Evolutionary conservation across 2,113 vertebrate genomes (phyloP), one percentile per base, ranked within the genome.

Genomic region (Onychorhynchus coronatus): DNA sequence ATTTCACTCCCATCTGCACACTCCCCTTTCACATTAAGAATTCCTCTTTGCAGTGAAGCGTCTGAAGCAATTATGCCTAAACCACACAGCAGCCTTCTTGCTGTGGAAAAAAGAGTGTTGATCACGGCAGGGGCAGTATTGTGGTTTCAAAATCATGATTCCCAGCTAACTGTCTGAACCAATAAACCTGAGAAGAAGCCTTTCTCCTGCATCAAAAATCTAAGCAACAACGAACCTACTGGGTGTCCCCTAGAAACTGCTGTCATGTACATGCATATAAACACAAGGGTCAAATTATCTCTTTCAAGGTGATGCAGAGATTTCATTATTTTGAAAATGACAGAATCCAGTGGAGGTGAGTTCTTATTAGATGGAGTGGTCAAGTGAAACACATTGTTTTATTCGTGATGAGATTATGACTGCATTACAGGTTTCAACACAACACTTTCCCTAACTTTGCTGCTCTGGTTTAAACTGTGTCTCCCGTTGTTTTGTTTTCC

Each of bases 331-430:
- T 68, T 41, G 58, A 79, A 94, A 95, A 92, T 52, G 28, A 87
- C 12, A 87, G 87, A 95, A 89, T 75, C 62, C 52, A 82, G 42
- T 71, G 58, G 56, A 95, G 66, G 44, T 24, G 77, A 95, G 47
- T 85, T 62, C 78, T 91, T 84, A 92, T 94, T 92, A 95, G 91
- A 85, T 41, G 76, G 63, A 94, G 66, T 92, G 89, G 91, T 91
- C 84, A 93, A 90, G 86, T 93, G 89, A 95, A 94, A 91, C 44
- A 44, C 31, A 37, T 82, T 85, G 71, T 72, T 87, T 95, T 95
- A 89, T 95, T 96, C 83, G 87, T 91, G 10, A 84, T 44, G 66
- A 75, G 74, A 75, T 63, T 5, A 20, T 86, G 89, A 92, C 76
- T 72, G 52, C 23, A 52, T 68, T 95, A 63, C 0, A 1, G 47